A percentile compares a stretch with the other conserved stretches of the same genome.
Evolutionary conservation across 2,888 invertebrate genomes (phyloP).

Genomic region (Calliphora vomitoria): DNA sequence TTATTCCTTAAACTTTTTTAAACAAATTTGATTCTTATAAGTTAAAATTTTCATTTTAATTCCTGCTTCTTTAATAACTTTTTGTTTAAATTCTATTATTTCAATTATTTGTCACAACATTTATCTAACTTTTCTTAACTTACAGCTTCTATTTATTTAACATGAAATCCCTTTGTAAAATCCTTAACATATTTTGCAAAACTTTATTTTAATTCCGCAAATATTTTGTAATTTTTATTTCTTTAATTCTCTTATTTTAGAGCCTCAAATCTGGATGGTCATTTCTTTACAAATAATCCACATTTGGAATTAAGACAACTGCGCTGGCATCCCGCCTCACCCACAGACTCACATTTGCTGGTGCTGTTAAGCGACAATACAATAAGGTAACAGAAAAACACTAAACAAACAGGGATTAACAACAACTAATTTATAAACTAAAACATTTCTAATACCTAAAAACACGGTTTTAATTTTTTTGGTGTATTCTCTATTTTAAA

Average conservation of each 20-base stretch:
- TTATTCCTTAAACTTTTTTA: too few relatives aligned
- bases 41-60: too few relatives aligned
- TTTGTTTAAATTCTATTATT: too few relatives aligned
- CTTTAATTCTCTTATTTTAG: slow-evolving; percentile 60
- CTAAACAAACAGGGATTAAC: slow-evolving; percentile 47
- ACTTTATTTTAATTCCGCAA: background rate
- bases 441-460: slow-evolving; percentile 47
- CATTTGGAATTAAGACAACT: slow-evolving; percentile 90
- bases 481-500: slow-evolving; percentile 34
- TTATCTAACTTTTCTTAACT: too few relatives aligned
- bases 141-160: too few relatives aligned
- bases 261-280: slow-evolving; percentile 87
- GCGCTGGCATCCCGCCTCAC: slow-evolving; percentile 94
- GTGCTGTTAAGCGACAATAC: slow-evolving; percentile 94
- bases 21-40: too few relatives aligned
- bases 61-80: too few relatives aligned
- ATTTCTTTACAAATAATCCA: slow-evolving; percentile 89
- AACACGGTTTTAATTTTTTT: slow-evolving; percentile 45
- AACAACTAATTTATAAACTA: slow-evolving; percentile 63
- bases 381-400: slow-evolving; percentile 87
- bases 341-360: slow-evolving; percentile 90
- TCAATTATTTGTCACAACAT: too few relatives aligned
- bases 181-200: slow-evolving; percentile 48
- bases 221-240: slow-evolving; percentile 49
- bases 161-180: background rate